These are phyloP conservation scores for Poeciliopsis turrubarensis DNA, from an alignment of 2,113 vertebrate genomes.

Conservation along the genomic window DNA sequence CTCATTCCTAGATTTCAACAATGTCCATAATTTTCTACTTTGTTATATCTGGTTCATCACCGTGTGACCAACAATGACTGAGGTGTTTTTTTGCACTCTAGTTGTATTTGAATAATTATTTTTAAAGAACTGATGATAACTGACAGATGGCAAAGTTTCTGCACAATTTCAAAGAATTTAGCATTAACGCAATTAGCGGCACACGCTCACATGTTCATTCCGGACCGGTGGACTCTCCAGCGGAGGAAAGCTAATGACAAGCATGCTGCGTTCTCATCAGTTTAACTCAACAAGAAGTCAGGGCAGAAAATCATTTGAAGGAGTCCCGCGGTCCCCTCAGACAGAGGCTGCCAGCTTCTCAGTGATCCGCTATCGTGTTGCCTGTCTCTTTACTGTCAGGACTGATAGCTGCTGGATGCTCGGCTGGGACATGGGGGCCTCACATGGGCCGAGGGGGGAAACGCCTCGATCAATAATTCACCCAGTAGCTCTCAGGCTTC, in stretches of 20 bases:
- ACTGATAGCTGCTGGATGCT: slow-evolving; percentile 61
- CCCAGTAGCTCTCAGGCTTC: slow-evolving; percentile 25
- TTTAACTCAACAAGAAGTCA: slow-evolving; percentile 69
- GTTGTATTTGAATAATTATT: too few relatives aligned
- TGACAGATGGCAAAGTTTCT: too few relatives aligned
- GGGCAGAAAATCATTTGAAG: slow-evolving; percentile 70
- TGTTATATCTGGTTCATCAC: too few relatives aligned
- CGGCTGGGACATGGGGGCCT: slow-evolving; percentile 59
- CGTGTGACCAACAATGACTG: too few relatives aligned
- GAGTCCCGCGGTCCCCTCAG: slow-evolving; percentile 67
- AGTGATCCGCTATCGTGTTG: slow-evolving; percentile 67
- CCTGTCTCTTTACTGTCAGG: slow-evolving; percentile 72
- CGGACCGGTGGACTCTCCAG: slow-evolving; percentile 16
- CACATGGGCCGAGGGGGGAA: slow-evolving; percentile 53
- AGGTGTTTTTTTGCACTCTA: too few relatives aligned
- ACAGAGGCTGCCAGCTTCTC: slow-evolving; percentile 61
- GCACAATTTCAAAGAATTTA: too few relatives aligned
- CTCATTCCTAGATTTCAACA: too few relatives aligned
- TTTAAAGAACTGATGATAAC: too few relatives aligned
- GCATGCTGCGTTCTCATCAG: slow-evolving; percentile 62
- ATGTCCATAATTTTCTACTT: too few relatives aligned
- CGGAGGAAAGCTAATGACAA: slow-evolving; percentile 49
- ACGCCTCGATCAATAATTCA: slow-evolving; percentile 61
- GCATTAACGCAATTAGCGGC: too few relatives aligned
- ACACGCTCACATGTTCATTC: slow-evolving; percentile 15